Base-by-base conservation (phyloP, 1,140 invertebrate genomes). In the Pemphigus obesinymphae region DNA sequence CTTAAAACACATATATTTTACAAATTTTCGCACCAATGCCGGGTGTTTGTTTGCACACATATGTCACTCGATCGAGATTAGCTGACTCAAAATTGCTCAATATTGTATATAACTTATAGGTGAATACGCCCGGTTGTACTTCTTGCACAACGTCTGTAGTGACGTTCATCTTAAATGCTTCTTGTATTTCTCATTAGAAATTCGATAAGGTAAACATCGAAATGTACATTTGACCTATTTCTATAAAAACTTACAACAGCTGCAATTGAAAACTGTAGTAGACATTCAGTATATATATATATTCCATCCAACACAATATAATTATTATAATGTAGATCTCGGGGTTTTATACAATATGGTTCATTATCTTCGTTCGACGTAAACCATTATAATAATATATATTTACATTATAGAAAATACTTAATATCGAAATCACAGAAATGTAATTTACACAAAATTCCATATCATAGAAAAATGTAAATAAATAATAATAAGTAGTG, bases 41-140 rank as follows among this genome's bases (percentile, higher is more conserved):
- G 13, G 76, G 55, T 13, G 58, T 80, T 10, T 80, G 55, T 80
- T 61, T 80, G n/a, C 23, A 2, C 11, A 80, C 37, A 20, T 45
- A 80, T n/a, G 26, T 61, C 17, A 61, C 76, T 20, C 37, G 34
- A 61, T 55, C 55, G 20, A 80, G 76, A 61, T 80, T 80, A 13
- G 55, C 76, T 3, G 76, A 80, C 8, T 80, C 76, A n/a, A 80
- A 80, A 29, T 80, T 63, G 37, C 76, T 80, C 20, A 80, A 29
- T 43, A 80, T 63, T n/a, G 76, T 80, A 11, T 43, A 80, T 20
- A 29, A 29, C 2, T 63, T 40, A 45, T 80, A 20, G 5, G 8
- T 43, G 26, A 80, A 80, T 8, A 80, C 76, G 58, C 76, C 76
- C 3, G 50, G 53, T 17, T 43, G 34, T 29, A 80, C 55, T 63